phyloP scores from a whole-genome alignment of 2,797 vertebrate genomes.

The Enteromius anoplus region DNA sequence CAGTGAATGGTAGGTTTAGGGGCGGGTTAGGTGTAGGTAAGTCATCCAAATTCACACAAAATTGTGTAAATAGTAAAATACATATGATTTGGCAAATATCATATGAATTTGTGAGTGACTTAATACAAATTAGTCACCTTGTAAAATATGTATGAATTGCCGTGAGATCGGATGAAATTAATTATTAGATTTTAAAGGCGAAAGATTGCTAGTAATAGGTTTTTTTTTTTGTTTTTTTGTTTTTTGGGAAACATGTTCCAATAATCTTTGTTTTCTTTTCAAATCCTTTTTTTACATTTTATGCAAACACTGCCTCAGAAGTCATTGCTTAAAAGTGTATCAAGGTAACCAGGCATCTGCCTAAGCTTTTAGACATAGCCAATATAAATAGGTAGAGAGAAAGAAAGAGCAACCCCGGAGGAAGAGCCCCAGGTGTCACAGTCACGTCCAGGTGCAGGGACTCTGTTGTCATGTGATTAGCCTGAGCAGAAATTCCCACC shows the following conservation, averaged over 20 bases:
- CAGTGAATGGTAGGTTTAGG: no score
- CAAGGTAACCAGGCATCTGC: neutral
- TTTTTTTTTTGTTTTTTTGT: neutral
- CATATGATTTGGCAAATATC: no score
- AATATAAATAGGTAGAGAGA: constrained; percentile 11
- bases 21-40: no score
- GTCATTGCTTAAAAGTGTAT: neutral
- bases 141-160: no score
- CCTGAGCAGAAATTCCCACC: constrained; percentile 81
- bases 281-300: neutral
- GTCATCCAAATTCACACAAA: no score
- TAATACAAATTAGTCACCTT: no score
- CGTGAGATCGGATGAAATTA: no score
- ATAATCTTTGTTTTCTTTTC: neutral
- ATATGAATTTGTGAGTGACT: no score
- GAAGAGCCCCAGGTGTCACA: constrained; percentile 51
- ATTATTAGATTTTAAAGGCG: neutral
- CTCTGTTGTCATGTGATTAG: constrained; percentile 80
- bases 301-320: neutral
- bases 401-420: constrained; percentile 7
- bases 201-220: neutral
- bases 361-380: neutral
- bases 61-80: no score
- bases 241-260: neutral
- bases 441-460: constrained; percentile 75